Conservation (phyloP, 2,888 invertebrate genomes). For the Dryobota labecula region DNA sequence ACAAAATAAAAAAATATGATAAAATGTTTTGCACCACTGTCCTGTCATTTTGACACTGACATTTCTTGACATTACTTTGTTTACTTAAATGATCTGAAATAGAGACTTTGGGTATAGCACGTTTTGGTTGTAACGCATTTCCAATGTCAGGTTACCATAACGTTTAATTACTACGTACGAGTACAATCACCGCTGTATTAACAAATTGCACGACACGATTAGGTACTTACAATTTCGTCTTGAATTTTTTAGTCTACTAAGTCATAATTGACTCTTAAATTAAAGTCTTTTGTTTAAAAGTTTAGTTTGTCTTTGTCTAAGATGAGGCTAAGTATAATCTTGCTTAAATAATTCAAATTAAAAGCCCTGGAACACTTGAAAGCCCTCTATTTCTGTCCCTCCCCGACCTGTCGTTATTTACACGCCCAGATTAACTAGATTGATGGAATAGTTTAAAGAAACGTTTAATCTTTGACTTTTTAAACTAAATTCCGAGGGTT, state of each 20-base stretch:
- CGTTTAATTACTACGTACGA: constrained; percentile 9
- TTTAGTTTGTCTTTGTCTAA: background rate
- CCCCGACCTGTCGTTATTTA: constrained; percentile 69
- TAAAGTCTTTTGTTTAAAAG: constrained; percentile 17
- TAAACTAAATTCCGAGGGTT: constrained; percentile 56
- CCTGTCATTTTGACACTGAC: too few species aligned
- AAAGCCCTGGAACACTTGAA: constrained; percentile 48
- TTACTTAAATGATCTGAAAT: too few species aligned
- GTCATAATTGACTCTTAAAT: background rate
- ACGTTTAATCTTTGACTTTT: constrained; percentile 76
- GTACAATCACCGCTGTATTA: constrained; percentile 17
- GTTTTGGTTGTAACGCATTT: constrained; percentile 16
- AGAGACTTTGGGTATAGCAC: too few species aligned
- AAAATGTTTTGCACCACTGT: too few species aligned
- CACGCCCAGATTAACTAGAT: constrained; percentile 75
- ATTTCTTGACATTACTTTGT: too few species aligned
- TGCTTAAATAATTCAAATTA: constrained; percentile 67
- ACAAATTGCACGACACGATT: constrained; percentile 19
- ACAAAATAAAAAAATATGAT: too few species aligned
- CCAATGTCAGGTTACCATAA: constrained; percentile 37
- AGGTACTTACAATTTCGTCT: constrained; percentile 2
- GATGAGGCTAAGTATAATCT: constrained; percentile 51
- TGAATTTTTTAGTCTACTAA: constrained; percentile 2
- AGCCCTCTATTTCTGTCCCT: constrained; percentile 68
- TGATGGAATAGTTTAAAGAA: constrained; percentile 74